phyloP scores from a whole-genome alignment of 2,113 vertebrate species.

The Cygnus buccinator region DNA sequence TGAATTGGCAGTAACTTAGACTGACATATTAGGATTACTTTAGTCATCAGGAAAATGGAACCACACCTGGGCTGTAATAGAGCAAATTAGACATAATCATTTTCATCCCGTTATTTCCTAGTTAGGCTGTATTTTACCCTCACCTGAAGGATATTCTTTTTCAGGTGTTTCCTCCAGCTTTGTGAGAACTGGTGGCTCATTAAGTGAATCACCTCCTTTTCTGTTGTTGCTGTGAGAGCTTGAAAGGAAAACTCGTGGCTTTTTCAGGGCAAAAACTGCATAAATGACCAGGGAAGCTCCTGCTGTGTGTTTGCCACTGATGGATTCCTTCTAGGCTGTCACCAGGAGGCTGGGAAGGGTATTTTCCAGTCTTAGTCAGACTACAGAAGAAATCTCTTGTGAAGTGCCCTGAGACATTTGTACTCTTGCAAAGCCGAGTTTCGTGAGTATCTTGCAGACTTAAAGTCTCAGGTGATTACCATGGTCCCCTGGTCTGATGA shows the following conservation, averaged over 20 bases:
- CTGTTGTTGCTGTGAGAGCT: background rate
- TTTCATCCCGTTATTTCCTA: background rate
- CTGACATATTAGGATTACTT: slow-evolving; percentile 4
- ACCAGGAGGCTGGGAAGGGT: background rate
- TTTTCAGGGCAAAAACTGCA: background rate
- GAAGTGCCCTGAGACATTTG: background rate
- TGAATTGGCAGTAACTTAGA: background rate
- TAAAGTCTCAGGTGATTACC: background rate
- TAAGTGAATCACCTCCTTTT: background rate
- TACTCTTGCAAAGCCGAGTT: background rate
- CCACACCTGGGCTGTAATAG: background rate
- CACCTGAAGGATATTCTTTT: background rate
- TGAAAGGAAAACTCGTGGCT: background rate
- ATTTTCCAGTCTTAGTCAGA: background rate
- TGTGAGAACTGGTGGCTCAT: background rate
- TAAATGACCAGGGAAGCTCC: background rate
- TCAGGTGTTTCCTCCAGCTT: background rate
- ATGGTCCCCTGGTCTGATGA: background rate
- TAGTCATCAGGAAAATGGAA: slow-evolving; percentile 24
- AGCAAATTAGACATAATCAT: background rate
- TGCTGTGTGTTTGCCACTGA: background rate
- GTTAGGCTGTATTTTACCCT: background rate
- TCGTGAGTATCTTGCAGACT: background rate
- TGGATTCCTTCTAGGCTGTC: background rate
- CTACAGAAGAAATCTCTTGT: background rate